phyloP scores from a whole-genome alignment of 1,140 invertebrate species.

The Sminthurides bifidus region DNA sequence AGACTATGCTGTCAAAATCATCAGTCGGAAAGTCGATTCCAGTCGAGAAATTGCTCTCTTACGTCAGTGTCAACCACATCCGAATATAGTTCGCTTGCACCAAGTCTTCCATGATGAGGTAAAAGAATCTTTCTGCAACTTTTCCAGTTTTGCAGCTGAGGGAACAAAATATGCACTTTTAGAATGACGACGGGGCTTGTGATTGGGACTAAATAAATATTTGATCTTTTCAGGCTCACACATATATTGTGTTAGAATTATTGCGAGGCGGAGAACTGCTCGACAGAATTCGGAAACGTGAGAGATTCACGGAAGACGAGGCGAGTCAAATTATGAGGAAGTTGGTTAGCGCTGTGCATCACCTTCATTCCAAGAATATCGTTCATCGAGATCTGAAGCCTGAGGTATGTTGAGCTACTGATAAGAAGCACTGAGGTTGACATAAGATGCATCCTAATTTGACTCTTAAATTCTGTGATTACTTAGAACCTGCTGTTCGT shows the following conservation, averaged over 20 bases:
- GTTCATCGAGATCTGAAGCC: constrained; percentile 86
- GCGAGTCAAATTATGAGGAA: constrained; percentile 58
- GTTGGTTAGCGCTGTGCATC: constrained; percentile 64
- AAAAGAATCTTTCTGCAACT: too few relatives aligned
- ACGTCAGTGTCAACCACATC: constrained; percentile 69
- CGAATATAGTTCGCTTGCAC: constrained; percentile 72
- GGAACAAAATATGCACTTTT: too few relatives aligned
- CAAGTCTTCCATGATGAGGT: constrained; percentile 71
- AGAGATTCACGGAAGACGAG: constrained; percentile 56
- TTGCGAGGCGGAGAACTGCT: constrained; percentile 79
- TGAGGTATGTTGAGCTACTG: constrained; percentile 44
- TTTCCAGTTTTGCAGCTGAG: too few relatives aligned
- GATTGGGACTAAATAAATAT: too few relatives aligned
- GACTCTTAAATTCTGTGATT: constrained; percentile 21
- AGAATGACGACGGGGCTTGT: too few relatives aligned
- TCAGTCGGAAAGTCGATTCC: constrained; percentile 63
- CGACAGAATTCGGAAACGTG: constrained; percentile 48
- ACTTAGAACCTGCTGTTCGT: constrained; percentile 61
- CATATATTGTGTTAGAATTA: constrained; percentile 76
- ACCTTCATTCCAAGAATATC: constrained; percentile 65
- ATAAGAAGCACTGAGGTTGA: background rate
- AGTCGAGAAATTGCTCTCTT: constrained; percentile 64
- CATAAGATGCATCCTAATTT: background rate
- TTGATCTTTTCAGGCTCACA: constrained; percentile 42
- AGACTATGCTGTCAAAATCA: constrained; percentile 82